A percentile compares a stretch with the other conserved stretches of the same genome.
Conservation (phyloP, 2,888 invertebrate species). For the Orchesellides sinensis region DNA sequence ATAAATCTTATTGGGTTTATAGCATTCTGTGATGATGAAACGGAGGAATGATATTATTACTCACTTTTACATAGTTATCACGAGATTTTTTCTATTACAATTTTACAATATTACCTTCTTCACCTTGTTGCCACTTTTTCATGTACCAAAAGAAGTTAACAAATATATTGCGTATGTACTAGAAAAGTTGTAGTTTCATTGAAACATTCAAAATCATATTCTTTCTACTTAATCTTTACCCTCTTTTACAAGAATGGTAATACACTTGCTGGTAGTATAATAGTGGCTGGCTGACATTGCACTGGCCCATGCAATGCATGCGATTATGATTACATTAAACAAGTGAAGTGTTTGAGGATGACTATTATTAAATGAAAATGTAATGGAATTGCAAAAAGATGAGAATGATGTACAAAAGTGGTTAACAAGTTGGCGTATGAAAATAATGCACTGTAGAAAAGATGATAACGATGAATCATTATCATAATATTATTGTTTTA, state of each 20-base stretch:
- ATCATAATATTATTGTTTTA: slow-evolving; percentile 35
- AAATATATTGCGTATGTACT: too few relatives aligned
- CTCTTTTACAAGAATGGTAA: slow-evolving; percentile 3
- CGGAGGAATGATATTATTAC: too few relatives aligned
- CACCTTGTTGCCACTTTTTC: not conserved
- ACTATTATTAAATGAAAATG: too few relatives aligned
- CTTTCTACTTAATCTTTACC: not conserved
- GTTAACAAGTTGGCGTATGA: slow-evolving; percentile 59
- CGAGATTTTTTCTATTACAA: not conserved
- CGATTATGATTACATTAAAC: not conserved
- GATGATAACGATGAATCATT: slow-evolving; percentile 3
- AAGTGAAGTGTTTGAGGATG: too few relatives aligned
- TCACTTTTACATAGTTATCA: too few relatives aligned
- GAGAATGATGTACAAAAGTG: slow-evolving; percentile 39
- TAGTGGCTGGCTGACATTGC: too few relatives aligned
- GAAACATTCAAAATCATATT: not conserved
- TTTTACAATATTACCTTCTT: not conserved
- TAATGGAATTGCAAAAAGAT: not conserved
- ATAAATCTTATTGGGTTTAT: not conserved
- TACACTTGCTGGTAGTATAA: too few relatives aligned
- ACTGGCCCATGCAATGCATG: not conserved
- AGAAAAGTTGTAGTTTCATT: too few relatives aligned
- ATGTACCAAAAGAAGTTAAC: too few relatives aligned
- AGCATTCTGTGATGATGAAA: not conserved
- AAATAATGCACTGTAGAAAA: slow-evolving; percentile 13